These are phyloP conservation scores for Heliangelus exortis DNA, from an alignment of 2,797 vertebrate genomes.

Conservation along the genomic window DNA sequence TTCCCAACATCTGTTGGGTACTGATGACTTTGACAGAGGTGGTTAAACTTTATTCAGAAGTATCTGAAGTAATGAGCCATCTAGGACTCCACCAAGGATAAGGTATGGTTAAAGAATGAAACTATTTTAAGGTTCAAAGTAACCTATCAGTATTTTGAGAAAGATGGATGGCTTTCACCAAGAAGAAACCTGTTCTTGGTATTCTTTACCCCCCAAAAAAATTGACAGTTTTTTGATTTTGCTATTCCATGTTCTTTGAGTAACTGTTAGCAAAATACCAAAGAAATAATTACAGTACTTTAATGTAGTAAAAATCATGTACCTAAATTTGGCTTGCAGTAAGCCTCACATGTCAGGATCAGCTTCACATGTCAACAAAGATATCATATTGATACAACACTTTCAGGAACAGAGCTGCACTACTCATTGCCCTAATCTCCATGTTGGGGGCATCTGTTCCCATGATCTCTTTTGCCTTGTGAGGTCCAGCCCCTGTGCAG, in stretches of 20 bases:
- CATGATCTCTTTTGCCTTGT: slow-evolving; percentile 16
- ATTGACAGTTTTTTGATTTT: background rate
- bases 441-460: background rate
- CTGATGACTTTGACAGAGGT: slow-evolving; percentile 36
- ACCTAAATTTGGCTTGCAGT: background rate
- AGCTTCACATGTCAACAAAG: background rate
- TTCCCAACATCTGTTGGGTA: slow-evolving; percentile 15
- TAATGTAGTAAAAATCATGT: background rate
- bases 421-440: background rate
- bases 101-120: slow-evolving; percentile 43
- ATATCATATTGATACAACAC: background rate
- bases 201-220: background rate
- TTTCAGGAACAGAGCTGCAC: background rate
- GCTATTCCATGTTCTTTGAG: background rate
- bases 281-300: background rate
- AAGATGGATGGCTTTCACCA: slow-evolving; percentile 43
- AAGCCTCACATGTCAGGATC: background rate
- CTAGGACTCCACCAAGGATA: slow-evolving; percentile 17
- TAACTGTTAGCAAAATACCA: background rate
- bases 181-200: slow-evolving; percentile 28
- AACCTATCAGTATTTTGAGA: slow-evolving; percentile 49
- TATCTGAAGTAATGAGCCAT: slow-evolving; percentile 53
- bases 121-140: slow-evolving; percentile 60
- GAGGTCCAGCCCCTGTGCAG: background rate
- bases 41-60: slow-evolving; percentile 56